A percentile compares a stretch with the other conserved stretches of the same genome.
These are phyloP conservation scores for Ictidomys tridecemlineatus DNA, from an alignment of 2,113 vertebrate genomes.

Conservation along the genomic window DNA sequence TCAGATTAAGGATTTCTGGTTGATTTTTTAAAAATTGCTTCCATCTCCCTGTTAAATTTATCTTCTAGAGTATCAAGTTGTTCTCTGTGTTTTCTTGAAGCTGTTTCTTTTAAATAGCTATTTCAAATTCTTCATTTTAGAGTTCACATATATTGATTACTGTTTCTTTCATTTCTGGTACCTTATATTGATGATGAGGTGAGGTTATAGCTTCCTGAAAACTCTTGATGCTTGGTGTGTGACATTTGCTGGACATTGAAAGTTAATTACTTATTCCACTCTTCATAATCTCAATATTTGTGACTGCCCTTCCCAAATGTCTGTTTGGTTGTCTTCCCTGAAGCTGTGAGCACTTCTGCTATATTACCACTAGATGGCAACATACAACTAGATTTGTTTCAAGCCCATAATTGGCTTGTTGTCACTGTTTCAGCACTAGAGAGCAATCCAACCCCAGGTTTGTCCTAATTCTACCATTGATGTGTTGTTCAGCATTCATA, in stretches of 20 bases:
- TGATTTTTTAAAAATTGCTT: neutral
- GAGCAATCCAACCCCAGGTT: neutral
- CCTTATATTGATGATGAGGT: neutral
- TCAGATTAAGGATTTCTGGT: neutral
- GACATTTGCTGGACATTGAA: neutral
- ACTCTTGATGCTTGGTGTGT: neutral
- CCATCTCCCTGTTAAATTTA: neutral
- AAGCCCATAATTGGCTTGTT: neutral
- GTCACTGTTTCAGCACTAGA: neutral
- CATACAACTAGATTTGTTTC: neutral
- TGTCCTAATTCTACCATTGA: neutral
- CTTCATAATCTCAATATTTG: neutral
- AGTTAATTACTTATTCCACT: neutral
- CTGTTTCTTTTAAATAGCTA: neutral
- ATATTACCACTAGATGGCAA: neutral
- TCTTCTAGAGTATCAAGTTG: neutral
- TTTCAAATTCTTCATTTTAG: neutral
- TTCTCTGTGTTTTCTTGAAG: neutral
- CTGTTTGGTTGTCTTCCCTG: neutral
- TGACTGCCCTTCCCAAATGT: neutral
- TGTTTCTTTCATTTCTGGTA: neutral
- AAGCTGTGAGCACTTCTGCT: neutral
- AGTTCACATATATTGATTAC: neutral
- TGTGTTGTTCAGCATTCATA: neutral
- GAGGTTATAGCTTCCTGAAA: neutral